Evolutionary conservation across 1,140 invertebrate species (phyloP), one percentile per base, ranked within the genome.

Genomic region (Eupeodes corollae): DNA sequence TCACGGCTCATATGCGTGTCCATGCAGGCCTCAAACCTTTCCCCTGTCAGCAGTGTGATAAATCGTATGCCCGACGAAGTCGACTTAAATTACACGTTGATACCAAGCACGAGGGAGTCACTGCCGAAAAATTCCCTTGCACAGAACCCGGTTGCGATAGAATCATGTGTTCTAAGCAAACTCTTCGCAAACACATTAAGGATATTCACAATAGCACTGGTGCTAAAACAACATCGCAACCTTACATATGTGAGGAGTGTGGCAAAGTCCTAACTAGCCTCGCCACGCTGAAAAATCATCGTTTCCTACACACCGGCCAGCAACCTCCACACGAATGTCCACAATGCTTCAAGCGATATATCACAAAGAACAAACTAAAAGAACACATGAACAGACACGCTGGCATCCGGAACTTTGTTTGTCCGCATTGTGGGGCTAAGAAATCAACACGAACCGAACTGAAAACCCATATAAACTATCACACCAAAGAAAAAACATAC

Each of bases 291-390:
- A 66, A 66, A 42, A 66, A 75, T 46, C 75, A 77, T 48, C 75
- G 74, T 48, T 74, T 74, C 41, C 76, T 74, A 16, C 75, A 77
- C 42, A 61, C 63, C 50, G 74, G 74, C 12, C 74, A 74, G 26
- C 73, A 75, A 55, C 68, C 74, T 34, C 75, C 74, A 0, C 75
- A 74, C 35, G 70, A 73, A 1, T 78, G 75, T 51, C 75, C 76
- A 44, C 75, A 74, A 1, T 77, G 75, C 48, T 73, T 73, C 39
- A 64, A 67, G 44, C 52, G 59, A n/a, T 67, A 67, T 45, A 58
- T 63, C 6, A 63, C 62, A 5, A 67, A 67, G 38, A 61, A 58
- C 21, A 58, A 58, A 0, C 48, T 67, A 12, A 67, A 65, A 44
- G 60, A 66, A 51, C 63, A 66, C 46, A 42, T 66, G 12, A 66